Percentiles rank a stretch among this genome's conserved stretches.
These are phyloP conservation scores for Micropoecilia bifurca DNA, from an alignment of 2,797 vertebrate species.

Conservation along the genomic window DNA sequence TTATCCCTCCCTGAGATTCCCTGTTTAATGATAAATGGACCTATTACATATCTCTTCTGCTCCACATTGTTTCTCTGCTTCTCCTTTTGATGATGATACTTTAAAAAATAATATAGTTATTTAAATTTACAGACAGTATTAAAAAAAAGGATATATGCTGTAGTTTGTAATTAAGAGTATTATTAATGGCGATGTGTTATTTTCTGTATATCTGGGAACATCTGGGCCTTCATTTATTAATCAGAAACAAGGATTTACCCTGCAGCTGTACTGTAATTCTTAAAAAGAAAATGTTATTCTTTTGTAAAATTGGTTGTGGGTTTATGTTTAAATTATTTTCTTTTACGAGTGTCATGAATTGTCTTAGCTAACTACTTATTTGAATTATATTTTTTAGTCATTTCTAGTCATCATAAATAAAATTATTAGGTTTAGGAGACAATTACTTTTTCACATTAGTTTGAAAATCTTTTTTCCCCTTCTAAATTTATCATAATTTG, in stretches of 20 bases:
- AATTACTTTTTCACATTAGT: neutral
- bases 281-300: neutral
- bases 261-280: neutral
- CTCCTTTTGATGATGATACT: constrained; percentile 62
- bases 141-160: constrained; percentile 42
- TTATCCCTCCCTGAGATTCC: constrained; percentile 21
- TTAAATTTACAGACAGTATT: constrained; percentile 5
- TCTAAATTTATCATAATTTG: neutral
- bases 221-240: constrained; percentile 46
- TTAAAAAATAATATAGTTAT: constrained; percentile 57
- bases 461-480: neutral
- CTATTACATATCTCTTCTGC: constrained; percentile 60
- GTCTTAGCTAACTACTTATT: neutral
- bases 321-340: neutral
- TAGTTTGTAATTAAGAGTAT: constrained; percentile 47
- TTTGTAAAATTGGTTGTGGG: neutral
- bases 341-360: neutral
- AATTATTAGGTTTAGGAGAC: neutral
- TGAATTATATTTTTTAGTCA: too few relatives aligned
- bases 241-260: neutral
- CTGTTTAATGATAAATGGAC: constrained; percentile 48
- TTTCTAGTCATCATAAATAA: too few relatives aligned
- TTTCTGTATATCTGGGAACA: constrained; percentile 28
- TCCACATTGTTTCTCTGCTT: constrained; percentile 30
- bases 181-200: constrained; percentile 47